Evolutionary conservation across 1,140 invertebrate species (phyloP).

Genomic region (Drosophila hydei): DNA sequence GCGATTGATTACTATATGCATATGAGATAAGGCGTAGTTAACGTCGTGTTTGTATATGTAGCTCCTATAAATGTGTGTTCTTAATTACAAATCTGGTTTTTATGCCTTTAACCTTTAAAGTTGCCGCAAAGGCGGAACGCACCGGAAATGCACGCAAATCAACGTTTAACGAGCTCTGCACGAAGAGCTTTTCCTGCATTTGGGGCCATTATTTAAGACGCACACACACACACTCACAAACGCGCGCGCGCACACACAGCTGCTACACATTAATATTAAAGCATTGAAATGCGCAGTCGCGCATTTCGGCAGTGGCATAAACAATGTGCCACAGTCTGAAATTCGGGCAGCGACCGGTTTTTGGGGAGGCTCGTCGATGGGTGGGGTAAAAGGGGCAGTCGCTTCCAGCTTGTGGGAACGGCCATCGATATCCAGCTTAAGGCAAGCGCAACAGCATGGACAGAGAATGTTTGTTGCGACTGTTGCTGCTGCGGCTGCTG

Average conservation of each 20-base stretch:
- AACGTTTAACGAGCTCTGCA: conserved; percentile 38
- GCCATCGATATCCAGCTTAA: conserved; percentile 62
- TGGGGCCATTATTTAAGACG: conserved; percentile 28
- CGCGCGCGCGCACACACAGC: conserved; percentile 22
- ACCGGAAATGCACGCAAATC: conserved; percentile 39
- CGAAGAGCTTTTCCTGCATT: conserved; percentile 45
- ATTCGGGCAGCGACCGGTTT: conserved; percentile 75
- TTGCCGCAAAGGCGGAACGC: conserved; percentile 26
- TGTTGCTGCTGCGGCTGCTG: conserved; percentile 11
- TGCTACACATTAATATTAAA: conserved; percentile 68
- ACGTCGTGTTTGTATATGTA: conserved; percentile 13
- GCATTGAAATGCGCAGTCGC: conserved; percentile 41
- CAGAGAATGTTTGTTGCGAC: conserved; percentile 27
- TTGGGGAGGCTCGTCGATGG: conserved; percentile 9
- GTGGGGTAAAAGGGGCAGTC: background rate
- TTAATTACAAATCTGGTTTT: conserved; percentile 36
- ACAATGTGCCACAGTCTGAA: conserved; percentile 68
- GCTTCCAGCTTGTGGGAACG: conserved; percentile 69
- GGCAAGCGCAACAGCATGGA: conserved; percentile 11
- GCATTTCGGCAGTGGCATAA: conserved; percentile 45
- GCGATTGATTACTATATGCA: conserved; percentile 97
- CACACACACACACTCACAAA: background rate
- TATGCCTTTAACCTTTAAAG: conserved; percentile 22
- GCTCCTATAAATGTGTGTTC: conserved; percentile 64
- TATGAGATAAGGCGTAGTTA: conserved; percentile 59